A percentile compares a stretch with the other conserved stretches of the same genome.
Conservation (phyloP, 2,797 vertebrate species). For the Esox masquinongy region DNA sequence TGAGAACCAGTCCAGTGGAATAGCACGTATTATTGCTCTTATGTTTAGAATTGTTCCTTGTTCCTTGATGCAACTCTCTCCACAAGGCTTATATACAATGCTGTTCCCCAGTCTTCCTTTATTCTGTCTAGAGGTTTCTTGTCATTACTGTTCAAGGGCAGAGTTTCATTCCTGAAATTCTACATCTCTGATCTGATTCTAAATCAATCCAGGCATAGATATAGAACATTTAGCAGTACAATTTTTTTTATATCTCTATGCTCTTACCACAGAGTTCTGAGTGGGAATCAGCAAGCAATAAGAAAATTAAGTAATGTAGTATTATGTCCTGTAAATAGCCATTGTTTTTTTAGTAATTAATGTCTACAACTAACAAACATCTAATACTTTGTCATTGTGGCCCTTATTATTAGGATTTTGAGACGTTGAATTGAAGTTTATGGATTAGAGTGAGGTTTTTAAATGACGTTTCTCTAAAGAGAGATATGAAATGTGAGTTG, state of each 20-base stretch:
- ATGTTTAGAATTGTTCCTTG: not conserved
- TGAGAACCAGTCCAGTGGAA: not conserved
- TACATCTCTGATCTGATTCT: not conserved
- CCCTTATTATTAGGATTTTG: not conserved
- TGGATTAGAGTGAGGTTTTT: constrained; percentile 16
- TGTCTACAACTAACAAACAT: constrained; percentile 22
- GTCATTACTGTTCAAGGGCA: not conserved
- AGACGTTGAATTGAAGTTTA: not conserved
- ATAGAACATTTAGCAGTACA: not conserved
- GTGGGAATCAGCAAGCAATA: constrained; percentile 52
- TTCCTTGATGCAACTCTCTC: not conserved
- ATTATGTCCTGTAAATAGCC: constrained; percentile 56
- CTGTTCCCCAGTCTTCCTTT: constrained; percentile 41
- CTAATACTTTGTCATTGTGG: constrained; percentile 18
- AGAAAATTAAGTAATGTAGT: constrained; percentile 45
- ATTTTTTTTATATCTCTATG: not conserved
- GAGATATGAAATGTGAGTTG: constrained; percentile 9
- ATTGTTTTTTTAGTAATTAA: constrained; percentile 30
- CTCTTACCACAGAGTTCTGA: not conserved
- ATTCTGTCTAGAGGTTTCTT: not conserved
- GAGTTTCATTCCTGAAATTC: not conserved
- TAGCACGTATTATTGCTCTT: not conserved
- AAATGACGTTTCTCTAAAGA: not conserved
- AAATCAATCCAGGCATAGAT: not conserved
- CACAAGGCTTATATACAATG: constrained; percentile 28